phyloP scores from a whole-genome alignment of 2,888 invertebrate genomes.

The Ptychoptera contaminata region DNA sequence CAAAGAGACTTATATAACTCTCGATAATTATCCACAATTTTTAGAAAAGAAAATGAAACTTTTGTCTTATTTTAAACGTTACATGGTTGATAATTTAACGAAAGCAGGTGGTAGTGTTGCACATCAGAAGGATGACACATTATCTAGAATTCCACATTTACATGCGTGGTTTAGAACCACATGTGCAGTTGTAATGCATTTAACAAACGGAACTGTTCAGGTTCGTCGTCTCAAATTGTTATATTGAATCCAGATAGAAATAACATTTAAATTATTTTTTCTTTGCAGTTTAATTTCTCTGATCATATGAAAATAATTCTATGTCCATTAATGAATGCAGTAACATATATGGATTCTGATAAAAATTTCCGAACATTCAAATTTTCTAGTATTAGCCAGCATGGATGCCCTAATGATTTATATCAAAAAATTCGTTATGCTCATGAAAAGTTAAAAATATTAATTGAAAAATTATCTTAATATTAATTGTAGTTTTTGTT shows the following conservation, averaged over 20 bases:
- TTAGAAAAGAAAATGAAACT: slow-evolving; percentile 93
- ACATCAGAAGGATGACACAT: slow-evolving; percentile 69
- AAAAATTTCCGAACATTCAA: slow-evolving; percentile 87
- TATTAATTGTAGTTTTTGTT: too few species aligned
- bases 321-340: slow-evolving; percentile 94
- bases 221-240: slow-evolving; percentile 31
- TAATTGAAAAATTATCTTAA: slow-evolving; percentile 25
- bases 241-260: background rate
- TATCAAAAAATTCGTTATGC: slow-evolving; percentile 74
- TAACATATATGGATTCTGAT: slow-evolving; percentile 87
- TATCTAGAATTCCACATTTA: slow-evolving; percentile 87
- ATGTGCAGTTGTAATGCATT: slow-evolving; percentile 89
- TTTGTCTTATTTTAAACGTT: slow-evolving; percentile 89
- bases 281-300: slow-evolving; percentile 80
- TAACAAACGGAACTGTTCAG: slow-evolving; percentile 95
- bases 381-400: slow-evolving; percentile 65
- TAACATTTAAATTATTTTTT: slow-evolving; percentile 7
- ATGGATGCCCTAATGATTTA: slow-evolving; percentile 70
- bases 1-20: slow-evolving; percentile 79
- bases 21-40: slow-evolving; percentile 58
- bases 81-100: slow-evolving; percentile 94
- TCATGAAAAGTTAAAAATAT: slow-evolving; percentile 47
- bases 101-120: slow-evolving; percentile 77
- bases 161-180: slow-evolving; percentile 95
- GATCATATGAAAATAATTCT: slow-evolving; percentile 98